phyloP scores from a whole-genome alignment of 2,888 invertebrate genomes.

The Philopedon plagiatum region DNA sequence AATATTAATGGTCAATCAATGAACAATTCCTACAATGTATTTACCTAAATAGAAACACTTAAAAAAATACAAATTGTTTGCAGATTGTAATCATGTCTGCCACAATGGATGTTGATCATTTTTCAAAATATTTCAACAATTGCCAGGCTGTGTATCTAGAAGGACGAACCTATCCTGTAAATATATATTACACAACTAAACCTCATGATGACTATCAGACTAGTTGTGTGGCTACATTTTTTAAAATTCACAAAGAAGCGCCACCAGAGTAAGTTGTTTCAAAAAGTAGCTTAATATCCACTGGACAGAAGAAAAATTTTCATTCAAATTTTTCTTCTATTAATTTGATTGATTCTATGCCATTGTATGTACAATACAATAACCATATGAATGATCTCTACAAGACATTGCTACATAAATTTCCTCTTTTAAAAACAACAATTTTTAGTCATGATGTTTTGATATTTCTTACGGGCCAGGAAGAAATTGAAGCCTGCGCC shows the following conservation, averaged over 20 bases:
- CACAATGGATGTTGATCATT: conserved; percentile 96
- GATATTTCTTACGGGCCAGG: conserved; percentile 96
- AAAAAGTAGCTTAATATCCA: too few species aligned
- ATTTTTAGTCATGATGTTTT: conserved; percentile 86
- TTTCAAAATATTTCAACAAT: conserved; percentile 89
- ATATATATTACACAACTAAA: conserved; percentile 79
- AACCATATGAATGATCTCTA: too few species aligned
- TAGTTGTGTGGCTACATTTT: conserved; percentile 87
- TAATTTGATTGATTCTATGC: conserved; percentile 8
- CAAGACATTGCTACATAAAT: too few species aligned
- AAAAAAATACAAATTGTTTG: conserved; percentile 52
- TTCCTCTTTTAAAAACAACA: too few species aligned
- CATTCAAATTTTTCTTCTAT: too few species aligned
- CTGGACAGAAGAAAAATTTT: too few species aligned
- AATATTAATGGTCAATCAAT: too few species aligned
- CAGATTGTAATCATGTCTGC: conserved; percentile 93
- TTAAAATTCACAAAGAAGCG: conserved; percentile 88
- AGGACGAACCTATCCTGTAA: conserved; percentile 89
- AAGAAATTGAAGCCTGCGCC: conserved; percentile 93
- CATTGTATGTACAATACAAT: too few species aligned
- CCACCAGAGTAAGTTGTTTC: conserved; percentile 85
- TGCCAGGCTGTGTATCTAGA: conserved; percentile 91
- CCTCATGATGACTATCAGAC: conserved; percentile 88
- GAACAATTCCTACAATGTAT: too few species aligned
- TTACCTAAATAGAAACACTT: too few species aligned